Evolutionary conservation across 2,797 vertebrate genomes (phyloP).

Genomic region (Amphiprion clarkii): DNA sequence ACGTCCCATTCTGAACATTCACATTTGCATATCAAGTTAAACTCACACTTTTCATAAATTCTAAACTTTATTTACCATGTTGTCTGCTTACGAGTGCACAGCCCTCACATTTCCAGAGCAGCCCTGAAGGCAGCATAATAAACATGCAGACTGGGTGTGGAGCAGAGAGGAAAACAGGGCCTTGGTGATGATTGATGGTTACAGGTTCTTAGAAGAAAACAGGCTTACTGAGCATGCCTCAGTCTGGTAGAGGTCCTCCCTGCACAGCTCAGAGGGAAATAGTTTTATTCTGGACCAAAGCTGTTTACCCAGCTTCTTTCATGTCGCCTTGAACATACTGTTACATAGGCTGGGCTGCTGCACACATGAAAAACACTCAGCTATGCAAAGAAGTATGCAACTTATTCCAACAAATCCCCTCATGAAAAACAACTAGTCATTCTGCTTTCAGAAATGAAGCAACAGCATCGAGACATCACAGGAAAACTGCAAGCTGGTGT

Average conservation of each 20-base stretch:
- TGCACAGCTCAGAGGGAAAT: slow-evolving; percentile 68
- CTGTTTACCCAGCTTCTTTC: slow-evolving; percentile 59
- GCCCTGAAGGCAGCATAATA: slow-evolving; percentile 70
- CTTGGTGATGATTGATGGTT: slow-evolving; percentile 87
- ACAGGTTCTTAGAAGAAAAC: slow-evolving; percentile 88
- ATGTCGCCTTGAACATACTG: slow-evolving; percentile 39
- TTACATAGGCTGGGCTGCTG: slow-evolving; percentile 1
- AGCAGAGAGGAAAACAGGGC: slow-evolving; percentile 70
- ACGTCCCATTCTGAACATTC: background rate
- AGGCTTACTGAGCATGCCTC: slow-evolving; percentile 84
- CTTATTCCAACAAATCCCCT: slow-evolving; percentile 19
- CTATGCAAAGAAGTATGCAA: slow-evolving; percentile 31
- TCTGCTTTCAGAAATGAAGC: background rate
- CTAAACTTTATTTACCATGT: background rate
- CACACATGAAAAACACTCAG: slow-evolving; percentile 36
- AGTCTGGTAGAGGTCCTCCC: slow-evolving; percentile 58
- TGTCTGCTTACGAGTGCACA: background rate
- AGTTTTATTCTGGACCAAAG: slow-evolving; percentile 58
- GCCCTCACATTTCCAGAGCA: background rate
- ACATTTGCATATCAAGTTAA: background rate
- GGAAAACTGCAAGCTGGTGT: background rate
- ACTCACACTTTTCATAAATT: background rate
- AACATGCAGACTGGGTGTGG: slow-evolving; percentile 83
- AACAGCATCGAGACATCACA: background rate
- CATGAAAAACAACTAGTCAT: slow-evolving; percentile 5